phyloP scores from a whole-genome alignment of 2,888 invertebrate genomes.

The Tipula confusa region DNA sequence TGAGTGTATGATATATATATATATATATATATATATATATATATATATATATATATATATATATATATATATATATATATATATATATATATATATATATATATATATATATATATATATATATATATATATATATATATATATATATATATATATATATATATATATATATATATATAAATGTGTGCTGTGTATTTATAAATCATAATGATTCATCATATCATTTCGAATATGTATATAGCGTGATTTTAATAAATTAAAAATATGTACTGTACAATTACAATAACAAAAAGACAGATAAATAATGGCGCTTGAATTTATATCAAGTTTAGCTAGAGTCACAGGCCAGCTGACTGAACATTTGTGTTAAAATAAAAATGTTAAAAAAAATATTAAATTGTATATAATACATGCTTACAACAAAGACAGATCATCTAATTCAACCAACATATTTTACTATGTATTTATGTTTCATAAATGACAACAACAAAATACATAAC shows the following conservation, averaged over 20 bases:
- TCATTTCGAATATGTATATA: background rate
- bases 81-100: no score
- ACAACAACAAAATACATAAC: background rate
- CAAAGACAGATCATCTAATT: background rate
- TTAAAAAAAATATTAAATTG: background rate
- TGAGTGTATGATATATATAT: no score
- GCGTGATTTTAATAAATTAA: background rate
- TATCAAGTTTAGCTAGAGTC: background rate
- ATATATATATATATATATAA: no score
- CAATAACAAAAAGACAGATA: background rate
- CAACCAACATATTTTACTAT: background rate
- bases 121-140: no score
- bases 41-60: no score
- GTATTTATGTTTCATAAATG: background rate
- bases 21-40: no score
- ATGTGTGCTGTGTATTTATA: background rate
- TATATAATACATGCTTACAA: background rate
- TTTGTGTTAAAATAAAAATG: background rate
- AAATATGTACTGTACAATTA: background rate
- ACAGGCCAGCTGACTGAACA: conserved; percentile 6
- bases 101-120: no score
- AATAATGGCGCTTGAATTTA: background rate
- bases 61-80: no score
- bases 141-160: no score
- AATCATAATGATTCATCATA: background rate